Evolutionary conservation across 2,888 invertebrate species (phyloP), one percentile per base, ranked within the genome.

Genomic region (Branchellion lobata): DNA sequence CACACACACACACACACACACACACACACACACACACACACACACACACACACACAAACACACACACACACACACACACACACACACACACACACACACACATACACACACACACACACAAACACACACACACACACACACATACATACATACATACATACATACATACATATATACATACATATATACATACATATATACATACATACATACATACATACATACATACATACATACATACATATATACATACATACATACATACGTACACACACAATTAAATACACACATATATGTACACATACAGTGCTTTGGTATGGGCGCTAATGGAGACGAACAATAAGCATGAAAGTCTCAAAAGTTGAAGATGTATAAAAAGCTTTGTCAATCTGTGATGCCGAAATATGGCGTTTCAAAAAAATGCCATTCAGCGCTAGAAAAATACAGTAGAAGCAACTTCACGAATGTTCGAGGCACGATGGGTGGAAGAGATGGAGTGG

Each of bases 221-320:
- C 65, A 65, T 21, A 65, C 65, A 65, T 21, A 65, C 65, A 72
- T 34, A 72, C 57, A 51, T 33, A 71, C 34, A 72, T 51, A 51
- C 72, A 72, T 51, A 72, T 53, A 40, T 31, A n/a, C 51, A 71
- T 29, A 31, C 73, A 79, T 53, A 73, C 36, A 73, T 53, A 79
- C 47, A 68, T 21, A 78, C 68, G 1, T 29, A 68, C 51, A 31
- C 40, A 18, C 61, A 78, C 3, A 8, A 33, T 14, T 1, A 68
- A 33, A 1, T 33, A 78, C 68, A 61, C 34, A 78, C 51, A 31
- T 24, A 11, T 33, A 69, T 69, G n/a, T 47, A 69, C 40, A 68
- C 71, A 78, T 40, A 78, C 78, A 69, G 24, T 72, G 27, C 8
- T 18, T 14, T 14, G 8, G 8, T n/a, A n/a, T 51, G 51, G 51